Evolutionary conservation across 1,140 invertebrate species (phyloP), one percentile per base, ranked within the genome.

Genomic region (Ptiloglossa arizonensis): DNA sequence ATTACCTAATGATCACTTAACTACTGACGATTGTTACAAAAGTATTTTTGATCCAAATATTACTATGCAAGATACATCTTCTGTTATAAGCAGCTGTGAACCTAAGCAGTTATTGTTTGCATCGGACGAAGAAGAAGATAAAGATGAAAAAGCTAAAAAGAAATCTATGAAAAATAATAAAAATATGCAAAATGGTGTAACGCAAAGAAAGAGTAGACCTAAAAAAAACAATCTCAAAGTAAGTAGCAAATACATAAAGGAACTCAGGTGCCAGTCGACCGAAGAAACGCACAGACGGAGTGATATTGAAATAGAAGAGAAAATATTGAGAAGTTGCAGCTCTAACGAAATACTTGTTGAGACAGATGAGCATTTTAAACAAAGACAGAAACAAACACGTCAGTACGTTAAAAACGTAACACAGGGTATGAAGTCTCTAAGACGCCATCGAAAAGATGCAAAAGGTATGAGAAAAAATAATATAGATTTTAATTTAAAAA

Each of bases 91-190:
- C 17, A 29, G 6, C 48, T 52, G 44, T 6, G n/a, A 0, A 17
- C 22, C 46, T 32, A 50, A 68, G 15, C 22, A 56, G 44, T 56
- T 57, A 77, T 22, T n/a, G 35, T 71, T 70, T 71, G n/a, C 0
- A 0, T 29, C 56, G 5, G 46, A 80, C 32, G 59, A 74, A 60
- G 27, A 77, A 54, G n/a, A 66, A 60, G 19, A 48, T 5, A n/a
- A 38, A 59, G 22, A 69, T 8, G 38, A 1, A n/a, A 73, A 27
- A 54, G 5, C 15, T 17, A 22, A 72, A 13, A 48, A 27, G 9
- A 19, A 1, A 1, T 41, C 17, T 19, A n/a, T 29, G 9, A 27
- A 22, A 48, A 2, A 22, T 32, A 17, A 56, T 24, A 52, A 64
- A 73, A 52, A 1, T n/a, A 4, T 27, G 15, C 22, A n/a, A n/a